Base-by-base conservation (phyloP, 2,113 vertebrate genomes). In the Poeciliopsis prolifica region DNA sequence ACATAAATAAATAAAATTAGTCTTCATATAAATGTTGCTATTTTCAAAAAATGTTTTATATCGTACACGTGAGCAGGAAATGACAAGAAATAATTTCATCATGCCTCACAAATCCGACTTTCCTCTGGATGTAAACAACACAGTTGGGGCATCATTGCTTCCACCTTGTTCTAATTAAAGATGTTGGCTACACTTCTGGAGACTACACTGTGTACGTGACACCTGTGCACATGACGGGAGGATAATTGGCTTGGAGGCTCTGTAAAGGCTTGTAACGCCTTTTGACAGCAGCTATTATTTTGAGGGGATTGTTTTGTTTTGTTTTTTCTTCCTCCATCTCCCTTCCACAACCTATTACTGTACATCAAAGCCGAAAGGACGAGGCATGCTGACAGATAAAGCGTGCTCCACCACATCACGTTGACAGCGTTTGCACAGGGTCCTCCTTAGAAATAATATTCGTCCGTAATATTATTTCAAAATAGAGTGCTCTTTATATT, bases 111-210 rank as follows among this genome's bases (percentile, higher is more conserved):
- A 85, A 75, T 86, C 72, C 83, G 58, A 37, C 33, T 68, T 61
- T 79, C 72, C 72, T 74, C 31, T 64, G 65, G 70, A 86, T 84
- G 64, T 72, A 74, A 87, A 83, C 82, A 87, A 67, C 66, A 77
- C 26, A 40, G 82, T 37, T 10, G 1, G 51, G 66, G 72, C 75
- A 61, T 48, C 10, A 48, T 65, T 78, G 62, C 64, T 70, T 13
- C 31, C 44, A 48, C 66, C 70, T 73, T 29, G 44, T 82, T 92
- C 89, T 92, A 92, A 95, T 95, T 93, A 94, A 91, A 93, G 89
- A 91, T 93, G 93, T 92, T 90, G 80, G 70, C 78, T 80, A 9
- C 74, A 82, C 86, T 72, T 89, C 89, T 87, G 80, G 75, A 81
- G 87, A 86, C 83, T 65, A 81, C 0, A 61, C 77, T 35, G 29